These are phyloP conservation scores for Theristicus caerulescens DNA, from an alignment of 2,113 vertebrate species.

Conservation along the genomic window DNA sequence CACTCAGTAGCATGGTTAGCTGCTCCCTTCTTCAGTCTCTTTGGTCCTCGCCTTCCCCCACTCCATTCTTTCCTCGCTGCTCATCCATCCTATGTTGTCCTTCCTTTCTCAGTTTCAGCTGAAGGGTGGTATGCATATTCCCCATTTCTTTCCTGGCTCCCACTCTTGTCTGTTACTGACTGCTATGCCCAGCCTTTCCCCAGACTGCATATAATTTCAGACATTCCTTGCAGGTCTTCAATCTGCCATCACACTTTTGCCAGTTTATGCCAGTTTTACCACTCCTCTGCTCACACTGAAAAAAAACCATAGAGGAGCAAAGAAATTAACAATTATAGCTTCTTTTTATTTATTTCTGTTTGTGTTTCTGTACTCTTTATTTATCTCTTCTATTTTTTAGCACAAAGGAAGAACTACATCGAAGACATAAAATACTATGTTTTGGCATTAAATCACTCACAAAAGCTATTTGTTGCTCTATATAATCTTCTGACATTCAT, in stretches of 20 bases:
- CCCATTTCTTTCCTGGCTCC: neutral
- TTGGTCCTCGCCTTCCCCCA: neutral
- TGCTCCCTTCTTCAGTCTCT: neutral
- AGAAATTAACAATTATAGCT: neutral
- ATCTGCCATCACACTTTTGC: neutral
- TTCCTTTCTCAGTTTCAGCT: neutral
- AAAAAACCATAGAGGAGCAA: neutral
- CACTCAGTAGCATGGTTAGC: neutral
- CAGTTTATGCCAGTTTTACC: neutral
- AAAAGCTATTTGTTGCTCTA: neutral
- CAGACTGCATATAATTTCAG: neutral
- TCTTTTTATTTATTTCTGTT: neutral
- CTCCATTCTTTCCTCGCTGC: neutral
- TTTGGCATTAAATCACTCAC: neutral
- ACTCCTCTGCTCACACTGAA: neutral
- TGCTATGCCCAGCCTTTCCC: neutral
- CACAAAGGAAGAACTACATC: neutral
- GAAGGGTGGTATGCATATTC: accelerated
- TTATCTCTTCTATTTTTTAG: neutral
- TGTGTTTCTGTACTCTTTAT: neutral
- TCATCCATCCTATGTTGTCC: neutral
- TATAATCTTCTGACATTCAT: neutral
- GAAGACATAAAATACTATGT: neutral
- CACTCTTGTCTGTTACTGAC: neutral
- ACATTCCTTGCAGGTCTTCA: neutral